Evolutionary conservation across 2,888 invertebrate species (phyloP).

Genomic region (Stegana nigrithorax): DNA sequence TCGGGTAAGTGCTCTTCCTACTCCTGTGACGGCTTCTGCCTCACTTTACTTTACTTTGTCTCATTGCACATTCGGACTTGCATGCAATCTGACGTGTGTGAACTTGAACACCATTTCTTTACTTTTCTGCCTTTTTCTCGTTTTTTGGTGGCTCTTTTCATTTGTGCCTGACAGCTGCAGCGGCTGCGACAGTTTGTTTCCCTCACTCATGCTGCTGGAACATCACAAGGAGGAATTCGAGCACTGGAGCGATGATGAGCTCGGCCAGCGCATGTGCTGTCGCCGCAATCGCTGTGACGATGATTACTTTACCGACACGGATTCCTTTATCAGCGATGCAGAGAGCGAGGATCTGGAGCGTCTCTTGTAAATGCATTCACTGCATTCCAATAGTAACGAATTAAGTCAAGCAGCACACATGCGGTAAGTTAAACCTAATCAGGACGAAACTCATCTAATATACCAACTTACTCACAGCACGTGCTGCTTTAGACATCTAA

Average conservation of each 20-base stretch:
- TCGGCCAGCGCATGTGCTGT: slow-evolving; percentile 70
- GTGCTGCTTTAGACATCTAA: not conserved
- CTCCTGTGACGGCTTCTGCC: too few species aligned
- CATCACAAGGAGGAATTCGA: slow-evolving; percentile 87
- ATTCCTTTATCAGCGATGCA: slow-evolving; percentile 75
- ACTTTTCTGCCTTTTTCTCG: not conserved
- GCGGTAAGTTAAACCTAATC: not conserved
- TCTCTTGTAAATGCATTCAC: slow-evolving; percentile 72
- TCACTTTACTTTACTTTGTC: slow-evolving; percentile 39
- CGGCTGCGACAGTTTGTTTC: slow-evolving; percentile 84
- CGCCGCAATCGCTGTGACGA: slow-evolving; percentile 66
- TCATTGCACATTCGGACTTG: too few species aligned
- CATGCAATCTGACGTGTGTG: not conserved
- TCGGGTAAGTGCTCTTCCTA: slow-evolving; percentile 76
- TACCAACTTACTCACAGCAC: not conserved
- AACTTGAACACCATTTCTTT: not conserved
- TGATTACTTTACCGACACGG: slow-evolving; percentile 72
- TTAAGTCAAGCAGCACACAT: not conserved
- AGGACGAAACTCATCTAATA: not conserved
- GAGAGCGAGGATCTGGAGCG: slow-evolving; percentile 76
- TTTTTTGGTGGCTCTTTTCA: not conserved
- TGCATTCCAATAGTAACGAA: not conserved
- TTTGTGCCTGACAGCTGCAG: slow-evolving; percentile 74
- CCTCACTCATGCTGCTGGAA: slow-evolving; percentile 81
- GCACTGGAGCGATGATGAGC: slow-evolving; percentile 81